These are phyloP conservation scores for Carollia perspicillata DNA, from an alignment of 2,113 vertebrate genomes.

Conservation along the genomic window DNA sequence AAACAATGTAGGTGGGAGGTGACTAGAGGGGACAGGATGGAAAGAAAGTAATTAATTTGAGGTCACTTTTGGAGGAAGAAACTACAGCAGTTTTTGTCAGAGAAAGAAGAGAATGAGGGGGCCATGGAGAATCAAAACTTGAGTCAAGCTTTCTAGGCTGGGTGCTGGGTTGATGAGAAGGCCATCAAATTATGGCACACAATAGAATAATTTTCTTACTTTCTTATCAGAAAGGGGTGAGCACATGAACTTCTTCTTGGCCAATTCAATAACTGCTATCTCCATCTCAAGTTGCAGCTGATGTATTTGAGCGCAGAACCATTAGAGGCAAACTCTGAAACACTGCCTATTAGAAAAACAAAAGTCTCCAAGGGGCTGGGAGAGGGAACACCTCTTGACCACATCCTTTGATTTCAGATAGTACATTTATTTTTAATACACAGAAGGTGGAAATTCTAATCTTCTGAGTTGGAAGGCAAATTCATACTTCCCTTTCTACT, in stretches of 20 bases:
- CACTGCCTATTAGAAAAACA: background rate
- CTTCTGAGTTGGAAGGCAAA: background rate
- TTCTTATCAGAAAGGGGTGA: background rate
- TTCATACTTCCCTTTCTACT: background rate
- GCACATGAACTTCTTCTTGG: background rate
- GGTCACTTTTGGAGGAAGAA: background rate
- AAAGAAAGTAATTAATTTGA: background rate
- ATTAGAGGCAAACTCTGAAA: background rate
- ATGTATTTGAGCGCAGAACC: background rate
- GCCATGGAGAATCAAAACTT: background rate
- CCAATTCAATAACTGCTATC: background rate
- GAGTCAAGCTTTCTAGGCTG: no score
- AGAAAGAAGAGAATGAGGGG: background rate
- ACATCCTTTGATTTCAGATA: background rate
- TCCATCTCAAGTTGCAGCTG: background rate
- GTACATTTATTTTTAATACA: background rate
- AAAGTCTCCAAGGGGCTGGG: background rate
- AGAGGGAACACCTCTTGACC: background rate
- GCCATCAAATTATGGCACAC: rapidly evolving
- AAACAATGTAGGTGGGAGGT: background rate
- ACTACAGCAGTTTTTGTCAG: background rate
- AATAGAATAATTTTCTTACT: background rate
- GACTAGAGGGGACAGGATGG: background rate
- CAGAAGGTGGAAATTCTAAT: conserved; percentile 17
- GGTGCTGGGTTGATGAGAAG: background rate